phyloP scores from a whole-genome alignment of 2,888 invertebrate species.

The Strigamia transsilvanica region DNA sequence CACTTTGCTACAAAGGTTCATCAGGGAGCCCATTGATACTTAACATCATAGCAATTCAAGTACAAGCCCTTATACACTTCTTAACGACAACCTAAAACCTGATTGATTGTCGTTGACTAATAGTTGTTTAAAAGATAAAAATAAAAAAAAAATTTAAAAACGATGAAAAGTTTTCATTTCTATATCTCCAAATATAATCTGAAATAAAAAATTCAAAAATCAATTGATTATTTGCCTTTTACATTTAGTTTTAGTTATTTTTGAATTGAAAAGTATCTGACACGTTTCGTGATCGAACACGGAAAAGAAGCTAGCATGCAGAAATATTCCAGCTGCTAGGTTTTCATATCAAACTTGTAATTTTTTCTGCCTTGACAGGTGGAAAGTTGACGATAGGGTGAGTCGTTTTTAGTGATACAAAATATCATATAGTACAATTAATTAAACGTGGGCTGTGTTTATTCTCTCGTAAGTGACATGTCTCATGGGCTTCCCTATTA shows the following conservation, averaged over 20 bases:
- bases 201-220: neutral
- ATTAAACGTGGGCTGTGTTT: constrained; percentile 41
- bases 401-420: constrained; percentile 23
- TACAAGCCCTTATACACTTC: constrained; percentile 41
- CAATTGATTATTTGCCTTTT: neutral
- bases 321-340: constrained; percentile 46
- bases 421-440: constrained; percentile 24
- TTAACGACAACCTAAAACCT: constrained; percentile 20
- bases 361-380: constrained; percentile 2
- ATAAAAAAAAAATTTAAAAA: neutral
- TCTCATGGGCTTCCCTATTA: constrained; percentile 49
- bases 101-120: constrained; percentile 5
- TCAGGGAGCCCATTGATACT: constrained; percentile 50
- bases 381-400: constrained; percentile 35
- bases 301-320: constrained; percentile 40
- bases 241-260: neutral
- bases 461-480: constrained; percentile 45
- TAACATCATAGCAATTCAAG: constrained; percentile 27
- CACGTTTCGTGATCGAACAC: constrained; percentile 19
- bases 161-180: neutral
- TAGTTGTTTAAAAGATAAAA: neutral
- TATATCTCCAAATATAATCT: neutral
- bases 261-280: constrained; percentile 25
- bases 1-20: constrained; percentile 53
- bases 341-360: constrained; percentile 38